Evolutionary conservation across 2,797 vertebrate species (phyloP).

Genomic region (Pygocentrus nattereri): DNA sequence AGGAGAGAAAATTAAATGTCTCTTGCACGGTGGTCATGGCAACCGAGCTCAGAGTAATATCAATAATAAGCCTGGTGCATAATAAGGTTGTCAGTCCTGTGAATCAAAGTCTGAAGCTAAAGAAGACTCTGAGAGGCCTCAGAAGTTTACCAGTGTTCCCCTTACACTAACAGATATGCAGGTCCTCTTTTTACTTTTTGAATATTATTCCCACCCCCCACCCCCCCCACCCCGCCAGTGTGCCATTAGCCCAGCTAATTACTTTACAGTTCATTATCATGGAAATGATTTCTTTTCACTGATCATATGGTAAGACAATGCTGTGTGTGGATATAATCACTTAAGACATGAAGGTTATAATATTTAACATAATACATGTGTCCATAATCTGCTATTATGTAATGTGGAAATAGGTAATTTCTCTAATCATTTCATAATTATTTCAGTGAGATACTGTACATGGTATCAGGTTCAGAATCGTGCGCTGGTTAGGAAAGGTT

Average conservation of each 20-base stretch:
- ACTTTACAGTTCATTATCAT: slow-evolving; percentile 45
- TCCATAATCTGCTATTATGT: slow-evolving; percentile 5
- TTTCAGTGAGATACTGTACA: neutral
- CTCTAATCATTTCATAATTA: neutral
- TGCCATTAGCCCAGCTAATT: slow-evolving; percentile 57
- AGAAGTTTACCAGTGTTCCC: slow-evolving; percentile 36
- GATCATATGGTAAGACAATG: slow-evolving; percentile 50
- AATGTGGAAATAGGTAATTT: neutral
- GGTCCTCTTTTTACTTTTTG: slow-evolving; percentile 1
- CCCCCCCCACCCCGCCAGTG: too few species aligned
- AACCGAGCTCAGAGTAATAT: slow-evolving; percentile 98
- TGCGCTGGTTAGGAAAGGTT: neutral
- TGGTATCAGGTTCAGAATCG: neutral
- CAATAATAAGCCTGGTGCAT: slow-evolving; percentile 99
- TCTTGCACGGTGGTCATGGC: slow-evolving; percentile 99
- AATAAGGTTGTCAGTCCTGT: slow-evolving; percentile 99
- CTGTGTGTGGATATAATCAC: slow-evolving; percentile 19
- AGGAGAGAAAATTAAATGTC: slow-evolving; percentile 99
- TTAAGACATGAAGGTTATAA: slow-evolving; percentile 13
- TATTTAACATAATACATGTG: slow-evolving; percentile 2
- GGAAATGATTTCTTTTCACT: slow-evolving; percentile 33
- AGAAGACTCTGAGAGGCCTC: slow-evolving; percentile 76
- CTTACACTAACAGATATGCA: neutral
- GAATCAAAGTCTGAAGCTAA: slow-evolving; percentile 91
- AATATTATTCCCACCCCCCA: slow-evolving; percentile 9